A percentile compares a stretch with the other conserved stretches of the same genome.
Conservation (phyloP, 2,113 vertebrate species). For the Lasiurus cinereus region DNA sequence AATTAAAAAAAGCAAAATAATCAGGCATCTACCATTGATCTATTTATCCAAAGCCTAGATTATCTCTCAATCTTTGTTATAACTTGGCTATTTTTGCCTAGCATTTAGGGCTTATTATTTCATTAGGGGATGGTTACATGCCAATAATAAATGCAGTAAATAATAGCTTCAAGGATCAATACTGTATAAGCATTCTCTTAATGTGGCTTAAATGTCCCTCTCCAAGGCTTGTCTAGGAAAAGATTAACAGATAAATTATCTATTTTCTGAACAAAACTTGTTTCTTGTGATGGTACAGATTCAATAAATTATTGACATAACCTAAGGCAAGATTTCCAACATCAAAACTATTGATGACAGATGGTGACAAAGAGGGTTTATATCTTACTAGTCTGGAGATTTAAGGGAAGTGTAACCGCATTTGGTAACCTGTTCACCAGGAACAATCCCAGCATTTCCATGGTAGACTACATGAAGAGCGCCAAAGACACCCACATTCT, state of each 20-base stretch:
- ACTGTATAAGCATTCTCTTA: neutral
- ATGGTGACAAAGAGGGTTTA: neutral
- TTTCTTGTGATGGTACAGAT: neutral
- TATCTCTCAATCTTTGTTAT: neutral
- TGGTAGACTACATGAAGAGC: neutral
- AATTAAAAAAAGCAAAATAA: neutral
- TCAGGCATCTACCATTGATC: neutral
- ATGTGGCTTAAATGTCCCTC: neutral
- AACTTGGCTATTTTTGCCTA: neutral
- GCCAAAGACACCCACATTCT: neutral
- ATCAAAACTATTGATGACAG: neutral
- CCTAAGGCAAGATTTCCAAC: neutral
- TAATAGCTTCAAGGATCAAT: conserved; percentile 61
- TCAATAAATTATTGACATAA: conserved; percentile 54
- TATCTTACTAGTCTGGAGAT: neutral
- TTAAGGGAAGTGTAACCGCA: neutral
- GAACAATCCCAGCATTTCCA: neutral
- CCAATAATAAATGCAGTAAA: conserved; percentile 52
- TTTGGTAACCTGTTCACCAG: neutral
- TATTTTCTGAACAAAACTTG: conserved; percentile 22
- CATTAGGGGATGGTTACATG: neutral
- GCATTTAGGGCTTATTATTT: neutral
- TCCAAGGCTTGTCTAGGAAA: neutral
- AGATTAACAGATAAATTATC: conserved; percentile 4
- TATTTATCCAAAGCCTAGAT: neutral